phyloP scores from a whole-genome alignment of 35 echinoderm and acorn worm species.

The Lytechinus pictus region DNA sequence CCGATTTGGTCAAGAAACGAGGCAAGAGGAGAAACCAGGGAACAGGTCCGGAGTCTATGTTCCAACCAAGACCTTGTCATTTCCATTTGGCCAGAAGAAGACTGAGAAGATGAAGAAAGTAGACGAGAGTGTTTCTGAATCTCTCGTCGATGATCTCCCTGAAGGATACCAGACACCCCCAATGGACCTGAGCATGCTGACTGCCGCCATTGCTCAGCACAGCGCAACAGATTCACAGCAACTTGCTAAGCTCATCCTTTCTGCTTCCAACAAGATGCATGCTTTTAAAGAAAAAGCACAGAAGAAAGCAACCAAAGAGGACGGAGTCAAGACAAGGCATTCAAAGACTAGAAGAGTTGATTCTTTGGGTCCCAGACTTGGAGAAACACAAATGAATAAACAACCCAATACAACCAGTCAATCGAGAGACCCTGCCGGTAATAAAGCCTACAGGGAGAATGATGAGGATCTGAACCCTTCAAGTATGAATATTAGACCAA shows the following conservation, averaged over 20 bases:
- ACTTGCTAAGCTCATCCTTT: slow-evolving; percentile 67
- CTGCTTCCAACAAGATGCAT: slow-evolving; percentile 58
- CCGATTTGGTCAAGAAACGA: not conserved
- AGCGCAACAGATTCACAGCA: slow-evolving; percentile 65
- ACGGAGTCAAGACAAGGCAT: not conserved
- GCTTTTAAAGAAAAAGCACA: not conserved
- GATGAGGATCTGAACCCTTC: not conserved
- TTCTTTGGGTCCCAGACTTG: not conserved
- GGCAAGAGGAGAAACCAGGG: not conserved
- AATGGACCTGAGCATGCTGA: slow-evolving; percentile 60
- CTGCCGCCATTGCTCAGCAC: slow-evolving; percentile 65
- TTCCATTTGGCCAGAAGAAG: not conserved
- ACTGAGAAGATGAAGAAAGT: not conserved
- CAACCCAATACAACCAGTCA: not conserved
- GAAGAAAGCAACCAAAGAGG: not conserved
- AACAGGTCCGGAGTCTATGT: not conserved
- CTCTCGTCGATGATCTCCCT: not conserved
- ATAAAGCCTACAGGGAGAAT: not conserved
- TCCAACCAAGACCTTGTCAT: not conserved
- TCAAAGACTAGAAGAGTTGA: not conserved
- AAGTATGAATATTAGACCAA: not conserved
- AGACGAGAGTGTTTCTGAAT: not conserved
- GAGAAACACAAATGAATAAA: not conserved
- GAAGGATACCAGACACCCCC: slow-evolving; percentile 57
- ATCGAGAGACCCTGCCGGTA: not conserved